Evolutionary conservation across 1,140 invertebrate species (phyloP), one percentile per base, ranked within the genome.

Genomic region (Zaprionus gabonicus): DNA sequence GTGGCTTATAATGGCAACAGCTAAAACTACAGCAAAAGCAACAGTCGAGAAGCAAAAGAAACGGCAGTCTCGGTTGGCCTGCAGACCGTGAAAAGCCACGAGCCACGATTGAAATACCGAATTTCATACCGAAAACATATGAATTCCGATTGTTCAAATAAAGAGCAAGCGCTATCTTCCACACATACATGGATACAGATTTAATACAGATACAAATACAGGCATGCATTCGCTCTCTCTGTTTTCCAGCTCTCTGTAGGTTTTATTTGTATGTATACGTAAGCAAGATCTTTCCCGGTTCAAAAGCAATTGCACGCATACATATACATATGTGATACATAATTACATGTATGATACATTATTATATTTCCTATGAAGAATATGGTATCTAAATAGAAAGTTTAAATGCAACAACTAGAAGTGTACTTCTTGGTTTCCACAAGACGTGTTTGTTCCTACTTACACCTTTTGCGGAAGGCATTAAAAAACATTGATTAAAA

Each of bases 101-200:
- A 91, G 86, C 86, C 86, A 91, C 87, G 88, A 91, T 91, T 91
- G 83, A 90, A 90, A 90, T 91, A 86, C 86, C 86, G 82, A 90
- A 90, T 90, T 91, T 90, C 76, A 90, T 90, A 90, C 80, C 76
- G 80, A 90, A 85, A 90, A 84, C 79, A 82, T 82, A 90, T 90
- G 85, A 90, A 85, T 80, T 80, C 85, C 73, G 76, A 85, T 88
- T 81, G 85, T 90, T 79, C 60, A 86, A 81, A 84, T 81, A 74
- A 81, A 79, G 70, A 87, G 69, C 67, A 73, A 84, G 78, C 77
- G 70, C 65, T 81, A 81, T 79, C 53, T 64, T 65, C 76, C 53
- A 68, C 71, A 63, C 67, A 53, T 23, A 65, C 28, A 58, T 25
- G 53, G 34, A 56, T 41, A 72, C 23, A 31, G 20, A 63, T 55